These are phyloP conservation scores for Clostera curtula DNA, from an alignment of 2,888 invertebrate genomes.

Conservation along the genomic window DNA sequence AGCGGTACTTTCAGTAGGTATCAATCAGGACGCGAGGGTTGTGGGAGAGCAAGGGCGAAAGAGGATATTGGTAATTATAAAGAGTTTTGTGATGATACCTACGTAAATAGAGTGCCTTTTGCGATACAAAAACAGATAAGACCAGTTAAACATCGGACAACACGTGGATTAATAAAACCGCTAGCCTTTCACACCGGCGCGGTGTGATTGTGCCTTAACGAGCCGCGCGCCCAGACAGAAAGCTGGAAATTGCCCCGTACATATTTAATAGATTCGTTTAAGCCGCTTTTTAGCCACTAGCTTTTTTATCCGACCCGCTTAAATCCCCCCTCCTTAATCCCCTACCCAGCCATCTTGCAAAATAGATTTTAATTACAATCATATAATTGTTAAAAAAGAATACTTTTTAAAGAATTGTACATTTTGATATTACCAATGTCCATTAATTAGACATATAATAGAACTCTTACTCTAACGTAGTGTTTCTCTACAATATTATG, in stretches of 20 bases:
- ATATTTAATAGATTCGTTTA: constrained; percentile 69
- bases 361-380: constrained; percentile 70
- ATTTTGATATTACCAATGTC: no score
- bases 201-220: constrained; percentile 46
- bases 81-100: not conserved
- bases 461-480: no score
- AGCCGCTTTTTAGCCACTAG: constrained; percentile 60
- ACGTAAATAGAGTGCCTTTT: not conserved
- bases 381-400: no score
- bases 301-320: constrained; percentile 39
- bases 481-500: no score
- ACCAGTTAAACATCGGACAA: not conserved
- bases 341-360: constrained; percentile 28
- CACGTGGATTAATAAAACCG: constrained; percentile 14
- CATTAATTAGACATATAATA: no score
- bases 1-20: no score
- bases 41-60: no score
- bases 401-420: no score
- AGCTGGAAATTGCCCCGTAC: constrained; percentile 58
- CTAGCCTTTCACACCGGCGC: constrained; percentile 14
- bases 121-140: not conserved
- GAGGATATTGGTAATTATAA: no score
- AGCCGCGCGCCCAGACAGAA: constrained; percentile 32
- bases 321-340: constrained; percentile 21
- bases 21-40: no score